Base-by-base conservation (phyloP, 2,797 vertebrate genomes). In the Melopsittacus undulatus region DNA sequence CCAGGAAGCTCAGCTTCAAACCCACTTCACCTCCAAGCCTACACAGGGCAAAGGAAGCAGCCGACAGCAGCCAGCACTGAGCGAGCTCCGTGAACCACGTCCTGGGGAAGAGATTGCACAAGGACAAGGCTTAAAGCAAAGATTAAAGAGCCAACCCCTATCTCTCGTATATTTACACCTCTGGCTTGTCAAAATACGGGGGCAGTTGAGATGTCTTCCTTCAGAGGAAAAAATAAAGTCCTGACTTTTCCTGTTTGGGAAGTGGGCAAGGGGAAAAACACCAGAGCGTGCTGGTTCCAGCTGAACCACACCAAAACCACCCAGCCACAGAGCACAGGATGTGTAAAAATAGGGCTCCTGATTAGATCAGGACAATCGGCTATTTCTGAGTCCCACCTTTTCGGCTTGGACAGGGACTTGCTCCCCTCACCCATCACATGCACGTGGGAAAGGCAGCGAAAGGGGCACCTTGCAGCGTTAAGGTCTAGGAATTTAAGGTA, bases 241-340 rank as follows among this genome's bases (percentile, higher is more conserved):
- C 13, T 32, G 83, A 52, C 90, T 93, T 86, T 97, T 96, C 96
- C 95, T 95, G 94, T 92, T 84, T 83, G 93, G 96, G 93, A 96
- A 92, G 48, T 3, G 51, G 93, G 92, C 83, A 93, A 67, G 22
- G 68, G 75, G 83, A 84, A 90, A 83, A 94, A 75, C 84, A 68
- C 13, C 4, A 0, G 5, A 10, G 87, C 11, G 32, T 0, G 1
- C 48, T 4, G 64, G 21, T 46, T 49, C 46, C 6, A 26, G 34
- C 7, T 8, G 11, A 67, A 73, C 42, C 64, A 17, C 3, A 29
- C 23, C 32, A 38, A 56, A 69, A 34, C 38, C 18, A 1, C 2
- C 13, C 7, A 2, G 3, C 15, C 10, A 46, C 30, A 4, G 75
- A 9, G 75, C 75, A 95, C 95, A 96, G 96, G 96, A 97, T 92